Base-by-base conservation (phyloP, 1,140 invertebrate genomes). In the Bradysia coprophila region DNA sequence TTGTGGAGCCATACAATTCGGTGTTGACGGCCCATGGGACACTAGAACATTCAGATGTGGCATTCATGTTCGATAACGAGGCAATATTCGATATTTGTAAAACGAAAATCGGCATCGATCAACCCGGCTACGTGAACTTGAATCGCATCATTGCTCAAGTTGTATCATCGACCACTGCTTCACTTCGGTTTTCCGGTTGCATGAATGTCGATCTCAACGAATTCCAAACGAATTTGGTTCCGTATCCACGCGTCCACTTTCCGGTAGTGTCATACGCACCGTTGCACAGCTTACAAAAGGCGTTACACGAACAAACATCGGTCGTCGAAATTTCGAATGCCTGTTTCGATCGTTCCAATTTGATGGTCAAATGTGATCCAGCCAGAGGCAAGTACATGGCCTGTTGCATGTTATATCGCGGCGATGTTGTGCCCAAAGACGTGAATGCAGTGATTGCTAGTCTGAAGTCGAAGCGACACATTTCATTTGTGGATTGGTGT, bases 401-500 rank as follows among this genome's bases (percentile, higher is more conserved):
- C n/a, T 81, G 81, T 65, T 73, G 77, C 66, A 73, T 81, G 67
- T 55, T 81, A 51, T 81, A 79, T 64, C 62, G 74, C 48, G 76
- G 76, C 41, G 75, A 78, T 51, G 74, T 79, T 15, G 73, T 76
- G 1, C 75, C 76, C 31, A 79, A 78, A 58, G 78, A 81, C 46
- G 78, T 82, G 13, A 81, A 82, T 56, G 74, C 76, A 2, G 75
- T 79, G 24, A 86, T 88, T 57, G 80, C 78, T 8, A 73, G 75
- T 48, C 78, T 83, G 62, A 84, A 84, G 64, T 77, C 76, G 48
- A 80, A 85, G 65, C 69, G 78, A 41, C 76, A 76, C 48, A 83
- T 90, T 51, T 78, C 85, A 63, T 91, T 91, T 59, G 87, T 90
- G 16, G 85, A 89, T 65, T 87, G 86, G 85, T 89, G 84, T 63